Conservation (phyloP, 2,888 invertebrate species). For the Bruchidius siliquastri region DNA sequence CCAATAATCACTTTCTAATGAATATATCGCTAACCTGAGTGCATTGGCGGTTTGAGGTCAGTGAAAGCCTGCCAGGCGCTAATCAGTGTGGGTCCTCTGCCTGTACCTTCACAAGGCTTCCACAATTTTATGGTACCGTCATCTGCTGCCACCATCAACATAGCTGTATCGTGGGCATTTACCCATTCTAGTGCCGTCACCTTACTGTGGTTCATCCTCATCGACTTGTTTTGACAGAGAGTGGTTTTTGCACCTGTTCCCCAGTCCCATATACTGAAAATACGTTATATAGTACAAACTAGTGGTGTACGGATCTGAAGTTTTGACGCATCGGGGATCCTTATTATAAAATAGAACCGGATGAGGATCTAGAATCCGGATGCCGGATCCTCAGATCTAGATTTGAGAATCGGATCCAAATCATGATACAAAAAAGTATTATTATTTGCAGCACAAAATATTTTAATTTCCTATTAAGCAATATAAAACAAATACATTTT, state of each 20-base stretch:
- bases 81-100: constrained; percentile 56
- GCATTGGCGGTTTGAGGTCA: constrained; percentile 43
- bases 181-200: constrained; percentile 82
- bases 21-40: constrained; percentile 20
- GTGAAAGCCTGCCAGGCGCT: constrained; percentile 84
- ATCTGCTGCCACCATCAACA: constrained; percentile 72
- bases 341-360: no score
- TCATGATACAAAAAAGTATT: no score
- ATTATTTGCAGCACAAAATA: no score
- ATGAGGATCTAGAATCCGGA: no score
- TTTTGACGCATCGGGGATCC: no score
- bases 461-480: no score
- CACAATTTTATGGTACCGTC: constrained; percentile 75
- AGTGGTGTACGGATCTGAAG: no score
- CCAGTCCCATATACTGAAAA: constrained; percentile 74
- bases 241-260: constrained; percentile 68
- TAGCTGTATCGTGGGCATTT: constrained; percentile 76
- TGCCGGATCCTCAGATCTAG: no score
- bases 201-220: constrained; percentile 51
- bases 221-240: constrained; percentile 55
- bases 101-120: constrained; percentile 44
- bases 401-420: no score
- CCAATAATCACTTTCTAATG: background rate
- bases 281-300: background rate
- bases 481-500: no score